Base-by-base conservation (phyloP, 2,113 vertebrate genomes). In the Tapirus terrestris region DNA sequence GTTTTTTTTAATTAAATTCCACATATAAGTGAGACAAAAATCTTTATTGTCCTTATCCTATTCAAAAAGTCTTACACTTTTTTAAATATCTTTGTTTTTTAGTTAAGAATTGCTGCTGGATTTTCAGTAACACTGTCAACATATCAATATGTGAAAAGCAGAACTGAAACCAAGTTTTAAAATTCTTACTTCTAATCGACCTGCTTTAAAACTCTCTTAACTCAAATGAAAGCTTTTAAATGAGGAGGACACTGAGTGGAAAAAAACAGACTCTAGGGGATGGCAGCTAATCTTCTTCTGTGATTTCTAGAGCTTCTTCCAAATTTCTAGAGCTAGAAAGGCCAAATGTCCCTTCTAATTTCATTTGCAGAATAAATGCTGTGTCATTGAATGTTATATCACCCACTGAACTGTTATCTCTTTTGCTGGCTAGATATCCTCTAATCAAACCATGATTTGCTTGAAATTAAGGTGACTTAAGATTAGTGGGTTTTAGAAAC, bases 381-480 rank as follows among this genome's bases (percentile, higher is more conserved):
- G 25, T 48, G 31, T 86, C 84, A 91, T 1, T 61, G 61, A 65
- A 80, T 12, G 67, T 48, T 83, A 10, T 23, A n/a, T 73, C 70
- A 63, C 68, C 89, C 27, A 25, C 53, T 51, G 48, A 2, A 68
- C 25, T 94, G 13, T 48, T 65, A 45, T 56, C 33, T 29, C 23
- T 8, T 16, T 53, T n/a, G 16, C 29, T 51, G 53, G 58, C 20
- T 83, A 63, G 36, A 77, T 39, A 86, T 8, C 13, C 81, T 82
- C 81, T 83, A 79, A 89, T 75, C 67, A 51, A 97, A 70, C 25
- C 2, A 51, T 14, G 36, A 58, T 70, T 91, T 84, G 20, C 65
- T 93, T 80, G 84, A 96, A 96, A 33, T 60, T 60, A 94, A 73
- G 73, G 31, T 91, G 67, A 84, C 48, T 65, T 39, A 58, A 94